Base-by-base conservation (phyloP, 2,113 vertebrate genomes). In the Prinia subflava region DNA sequence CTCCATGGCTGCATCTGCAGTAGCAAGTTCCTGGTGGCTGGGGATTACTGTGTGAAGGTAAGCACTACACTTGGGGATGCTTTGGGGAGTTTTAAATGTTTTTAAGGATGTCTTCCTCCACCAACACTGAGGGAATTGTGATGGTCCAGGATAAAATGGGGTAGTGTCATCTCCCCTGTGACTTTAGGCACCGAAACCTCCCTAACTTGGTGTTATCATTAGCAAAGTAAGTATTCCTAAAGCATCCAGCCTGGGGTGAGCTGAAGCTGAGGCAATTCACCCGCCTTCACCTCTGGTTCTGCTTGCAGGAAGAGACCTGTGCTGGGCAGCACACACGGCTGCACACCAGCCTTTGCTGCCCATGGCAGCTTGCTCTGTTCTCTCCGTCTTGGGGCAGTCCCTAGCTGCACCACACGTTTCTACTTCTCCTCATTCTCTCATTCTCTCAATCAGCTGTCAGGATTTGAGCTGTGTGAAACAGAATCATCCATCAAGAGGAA, bases 11-110 rank as follows among this genome's bases (percentile, higher is more conserved):
- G 97, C 95, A 97, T 99, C 96, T 98, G 89, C 95, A 99, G 99
- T 70, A 93, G 49, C 82, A 99, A 98, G 95, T 99, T 99, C 96
- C 97, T 99, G 31, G 99, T 99, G 65, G 97, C 98, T 1, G 94
- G 97, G 46, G 98, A 97, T 90, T 98, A 98, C 95, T 96, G 91
- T 44, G 97, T 99, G 33, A 99, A 99, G 98, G 99, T 99, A 95
- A 95, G 95, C 4, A 7, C 39, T 15, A 11, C 0, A 4, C 35
- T 5, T 33, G 50, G 56, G 56, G 31, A 56, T 49, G 46, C 9
- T 73, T 68, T 39, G 0, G 24, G 47, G 52, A 30, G 28, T 30
- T 64, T 23, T 50, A 55, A 12, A 23, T 46, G n/a, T 2, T 57
- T 91, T 50, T 65, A 41, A 60, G 57, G 44, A 21, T 67, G 41